A percentile compares a stretch with the other conserved stretches of the same genome.
Conservation (phyloP, 2,113 vertebrate species). For the Lophochroa leadbeateri region DNA sequence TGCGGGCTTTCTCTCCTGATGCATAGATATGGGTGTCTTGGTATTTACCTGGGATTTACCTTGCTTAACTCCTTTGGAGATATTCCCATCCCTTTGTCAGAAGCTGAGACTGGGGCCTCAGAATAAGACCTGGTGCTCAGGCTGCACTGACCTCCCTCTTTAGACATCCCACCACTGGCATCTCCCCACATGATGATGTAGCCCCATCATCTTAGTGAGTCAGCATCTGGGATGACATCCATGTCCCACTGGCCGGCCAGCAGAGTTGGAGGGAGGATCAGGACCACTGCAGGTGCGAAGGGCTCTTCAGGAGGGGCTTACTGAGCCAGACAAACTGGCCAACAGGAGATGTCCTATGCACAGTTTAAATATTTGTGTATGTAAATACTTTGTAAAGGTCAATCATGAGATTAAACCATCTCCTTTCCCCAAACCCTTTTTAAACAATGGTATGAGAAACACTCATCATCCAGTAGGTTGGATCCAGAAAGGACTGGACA, state of each 20-base stretch:
- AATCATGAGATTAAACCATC: not conserved
- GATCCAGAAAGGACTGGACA: not conserved
- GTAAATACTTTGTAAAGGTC: not conserved
- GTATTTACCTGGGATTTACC: not conserved
- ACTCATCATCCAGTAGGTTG: not conserved
- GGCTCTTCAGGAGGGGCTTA: not conserved
- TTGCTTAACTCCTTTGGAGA: not conserved
- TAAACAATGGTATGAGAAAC: not conserved
- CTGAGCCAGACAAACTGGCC: not conserved
- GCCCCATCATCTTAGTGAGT: not conserved
- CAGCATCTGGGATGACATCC: not conserved
- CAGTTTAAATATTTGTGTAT: not conserved
- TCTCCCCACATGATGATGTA: not conserved
- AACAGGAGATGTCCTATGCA: not conserved
- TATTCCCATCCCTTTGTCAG: not conserved
- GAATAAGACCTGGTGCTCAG: fast-evolving
- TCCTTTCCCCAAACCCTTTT: not conserved
- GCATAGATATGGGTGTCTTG: not conserved
- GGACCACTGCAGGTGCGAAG: not conserved
- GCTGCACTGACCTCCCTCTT: not conserved
- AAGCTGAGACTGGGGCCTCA: not conserved
- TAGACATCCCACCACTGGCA: fast-evolving
- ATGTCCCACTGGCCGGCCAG: not conserved
- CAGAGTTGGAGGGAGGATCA: not conserved
- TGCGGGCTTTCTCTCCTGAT: not conserved